Percentiles rank a stretch among this genome's conserved stretches.
Conservation (phyloP, 2,797 vertebrate genomes). For the Xiphophorus birchmanni region DNA sequence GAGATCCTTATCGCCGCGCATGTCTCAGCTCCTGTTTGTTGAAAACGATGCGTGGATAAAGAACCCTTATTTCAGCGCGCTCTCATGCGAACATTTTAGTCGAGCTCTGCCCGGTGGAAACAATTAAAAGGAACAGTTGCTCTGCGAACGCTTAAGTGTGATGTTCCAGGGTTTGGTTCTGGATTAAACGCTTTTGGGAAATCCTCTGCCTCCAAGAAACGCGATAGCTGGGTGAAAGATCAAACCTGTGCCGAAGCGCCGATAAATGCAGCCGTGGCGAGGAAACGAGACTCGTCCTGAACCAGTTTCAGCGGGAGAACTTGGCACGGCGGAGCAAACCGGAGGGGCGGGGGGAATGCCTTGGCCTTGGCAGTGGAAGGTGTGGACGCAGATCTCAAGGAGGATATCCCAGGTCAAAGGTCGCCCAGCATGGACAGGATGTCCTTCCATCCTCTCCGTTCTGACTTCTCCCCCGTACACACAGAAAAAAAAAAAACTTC, state of each 20-base stretch:
- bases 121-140: neutral
- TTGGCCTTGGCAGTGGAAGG: conserved; percentile 48
- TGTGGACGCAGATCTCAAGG: conserved; percentile 48
- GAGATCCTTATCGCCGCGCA: neutral
- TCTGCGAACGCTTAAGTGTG: neutral
- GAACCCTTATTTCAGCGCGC: neutral
- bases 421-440: conserved; percentile 66
- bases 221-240: conserved; percentile 4
- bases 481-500: neutral
- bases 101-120: neutral
- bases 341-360: neutral
- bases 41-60: conserved; percentile 3
- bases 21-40: neutral
- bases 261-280: conserved; percentile 8
- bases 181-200: neutral
- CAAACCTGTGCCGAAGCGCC: conserved; percentile 7
- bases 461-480: conserved; percentile 3
- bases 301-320: conserved; percentile 31
- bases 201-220: neutral
- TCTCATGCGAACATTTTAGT: neutral
- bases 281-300: conserved; percentile 10
- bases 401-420: conserved; percentile 78
- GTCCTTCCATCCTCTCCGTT: conserved; percentile 59
- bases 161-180: neutral
- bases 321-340: conserved; percentile 25